phyloP scores from a whole-genome alignment of 2,888 invertebrate species.

The Beris morrisii region DNA sequence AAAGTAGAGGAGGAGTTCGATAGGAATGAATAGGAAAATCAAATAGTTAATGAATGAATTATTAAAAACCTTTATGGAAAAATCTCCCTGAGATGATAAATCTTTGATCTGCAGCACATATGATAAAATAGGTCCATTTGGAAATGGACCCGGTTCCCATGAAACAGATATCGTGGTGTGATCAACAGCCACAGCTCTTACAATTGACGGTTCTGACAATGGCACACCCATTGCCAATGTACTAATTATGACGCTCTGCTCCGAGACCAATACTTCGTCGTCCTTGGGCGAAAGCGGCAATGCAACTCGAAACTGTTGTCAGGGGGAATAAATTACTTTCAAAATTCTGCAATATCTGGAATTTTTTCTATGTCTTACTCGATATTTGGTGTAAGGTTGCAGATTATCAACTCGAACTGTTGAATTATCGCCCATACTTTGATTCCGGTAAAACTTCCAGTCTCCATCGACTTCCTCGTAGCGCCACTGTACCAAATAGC shows the following conservation, averaged over 20 bases:
- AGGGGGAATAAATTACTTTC: neutral
- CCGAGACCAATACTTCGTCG: conserved; percentile 70
- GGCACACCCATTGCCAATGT: conserved; percentile 75
- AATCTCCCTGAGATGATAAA: conserved; percentile 60
- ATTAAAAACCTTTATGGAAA: conserved; percentile 65
- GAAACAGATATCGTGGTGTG: conserved; percentile 81
- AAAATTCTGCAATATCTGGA: neutral
- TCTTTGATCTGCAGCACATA: conserved; percentile 76
- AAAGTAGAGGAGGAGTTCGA: conserved; percentile 25
- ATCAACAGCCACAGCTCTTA: conserved; percentile 78
- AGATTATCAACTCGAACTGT: conserved; percentile 74
- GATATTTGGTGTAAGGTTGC: conserved; percentile 86
- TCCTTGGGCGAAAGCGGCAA: conserved; percentile 72
- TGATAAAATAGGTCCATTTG: conserved; percentile 84
- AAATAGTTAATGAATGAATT: conserved; percentile 23
- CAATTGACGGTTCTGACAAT: conserved; percentile 73
- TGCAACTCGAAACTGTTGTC: conserved; percentile 81
- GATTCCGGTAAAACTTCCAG: conserved; percentile 83
- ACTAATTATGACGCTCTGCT: conserved; percentile 74
- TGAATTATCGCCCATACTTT: conserved; percentile 67
- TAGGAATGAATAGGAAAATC: conserved; percentile 16
- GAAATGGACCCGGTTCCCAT: conserved; percentile 85
- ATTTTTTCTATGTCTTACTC: conserved; percentile 61
- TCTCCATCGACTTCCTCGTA: conserved; percentile 69
- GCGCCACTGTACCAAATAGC: conserved; percentile 73